Conservation (phyloP, 2,113 vertebrate species). For the Cyprinodon brontotheroides region DNA sequence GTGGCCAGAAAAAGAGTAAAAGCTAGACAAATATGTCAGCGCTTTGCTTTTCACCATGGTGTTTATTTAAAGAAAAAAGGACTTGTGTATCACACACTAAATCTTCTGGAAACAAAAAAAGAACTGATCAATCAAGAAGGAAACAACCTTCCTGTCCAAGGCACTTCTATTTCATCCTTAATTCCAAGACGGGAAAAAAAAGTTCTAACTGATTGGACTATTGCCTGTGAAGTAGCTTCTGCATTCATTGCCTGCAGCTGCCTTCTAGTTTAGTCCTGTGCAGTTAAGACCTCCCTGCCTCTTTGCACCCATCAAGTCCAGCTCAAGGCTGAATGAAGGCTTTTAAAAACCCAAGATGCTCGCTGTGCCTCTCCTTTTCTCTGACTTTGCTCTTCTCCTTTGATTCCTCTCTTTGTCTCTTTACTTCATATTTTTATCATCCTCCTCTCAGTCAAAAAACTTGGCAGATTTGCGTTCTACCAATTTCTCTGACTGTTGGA, state of each 20-base stretch:
- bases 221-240: conserved; percentile 38
- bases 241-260: conserved; percentile 65
- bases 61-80: conserved; percentile 21
- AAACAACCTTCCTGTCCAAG: neutral
- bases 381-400: conserved; percentile 28
- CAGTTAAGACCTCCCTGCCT: conserved; percentile 44
- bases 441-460: conserved; percentile 21
- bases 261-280: conserved; percentile 55
- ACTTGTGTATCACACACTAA: neutral
- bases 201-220: conserved; percentile 33
- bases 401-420: neutral
- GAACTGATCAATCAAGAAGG: conserved; percentile 1
- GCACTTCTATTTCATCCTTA: conserved; percentile 4
- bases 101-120: conserved; percentile 15
- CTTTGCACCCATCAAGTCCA: conserved; percentile 42
- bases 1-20: conserved; percentile 27
- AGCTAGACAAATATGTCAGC: conserved; percentile 35
- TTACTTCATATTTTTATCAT: conserved; percentile 17
- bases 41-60: conserved; percentile 30
- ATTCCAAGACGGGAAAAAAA: conserved; percentile 13
- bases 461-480: conserved; percentile 28
- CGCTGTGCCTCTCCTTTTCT: conserved; percentile 21
- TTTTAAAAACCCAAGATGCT: conserved; percentile 55
- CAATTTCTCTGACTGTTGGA: neutral
- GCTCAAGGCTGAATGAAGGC: conserved; percentile 58